Conservation (phyloP, 2,113 vertebrate genomes). For the Henicopernis longicauda region DNA sequence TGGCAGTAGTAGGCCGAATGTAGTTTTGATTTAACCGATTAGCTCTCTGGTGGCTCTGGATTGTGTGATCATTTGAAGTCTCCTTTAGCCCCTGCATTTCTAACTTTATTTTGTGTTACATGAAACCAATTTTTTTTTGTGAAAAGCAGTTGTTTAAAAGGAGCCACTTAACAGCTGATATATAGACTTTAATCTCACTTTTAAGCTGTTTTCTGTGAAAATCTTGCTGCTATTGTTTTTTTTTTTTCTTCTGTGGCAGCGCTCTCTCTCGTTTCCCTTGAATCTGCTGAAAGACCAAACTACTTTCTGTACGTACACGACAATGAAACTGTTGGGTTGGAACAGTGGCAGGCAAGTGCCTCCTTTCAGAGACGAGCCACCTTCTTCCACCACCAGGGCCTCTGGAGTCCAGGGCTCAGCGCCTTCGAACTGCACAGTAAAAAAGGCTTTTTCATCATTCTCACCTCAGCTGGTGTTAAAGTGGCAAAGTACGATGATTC, state of each 20-base stretch:
- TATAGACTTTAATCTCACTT: not conserved
- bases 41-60: not conserved
- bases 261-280: slow-evolving; percentile 84
- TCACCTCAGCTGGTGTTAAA: slow-evolving; percentile 76
- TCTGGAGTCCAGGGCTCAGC: slow-evolving; percentile 86
- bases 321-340: slow-evolving; percentile 75
- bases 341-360: slow-evolving; percentile 81
- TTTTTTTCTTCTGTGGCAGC: slow-evolving; percentile 70
- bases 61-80: not conserved
- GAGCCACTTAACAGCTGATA: not conserved
- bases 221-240: not conserved
- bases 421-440: slow-evolving; percentile 88
- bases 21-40: not conserved
- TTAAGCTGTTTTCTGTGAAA: not conserved
- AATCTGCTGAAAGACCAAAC: slow-evolving; percentile 95
- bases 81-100: not conserved
- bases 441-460: slow-evolving; percentile 86
- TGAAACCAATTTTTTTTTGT: not conserved
- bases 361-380: slow-evolving; percentile 83
- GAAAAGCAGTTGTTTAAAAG: not conserved
- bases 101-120: not conserved
- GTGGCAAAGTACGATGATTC: slow-evolving; percentile 85
- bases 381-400: slow-evolving; percentile 90
- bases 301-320: slow-evolving; percentile 85
- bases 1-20: not conserved